Percentiles rank a stretch among this genome's conserved stretches.
These are phyloP conservation scores for Nymphalis urticae DNA, from an alignment of 2,888 invertebrate species.

Conservation along the genomic window DNA sequence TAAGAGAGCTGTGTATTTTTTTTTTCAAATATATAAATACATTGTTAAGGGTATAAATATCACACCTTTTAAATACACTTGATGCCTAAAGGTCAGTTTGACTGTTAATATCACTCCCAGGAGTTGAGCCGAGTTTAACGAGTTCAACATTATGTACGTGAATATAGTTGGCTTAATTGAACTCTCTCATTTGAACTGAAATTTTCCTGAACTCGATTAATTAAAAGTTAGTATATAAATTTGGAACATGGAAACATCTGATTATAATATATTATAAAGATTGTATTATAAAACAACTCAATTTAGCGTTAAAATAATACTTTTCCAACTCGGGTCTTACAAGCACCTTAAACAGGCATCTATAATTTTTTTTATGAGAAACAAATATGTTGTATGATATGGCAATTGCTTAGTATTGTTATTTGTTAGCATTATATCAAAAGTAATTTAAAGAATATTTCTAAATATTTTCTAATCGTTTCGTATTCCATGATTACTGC, in stretches of 20 bases:
- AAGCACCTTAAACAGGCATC: no score
- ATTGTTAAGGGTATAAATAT: neutral
- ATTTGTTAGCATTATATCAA: no score
- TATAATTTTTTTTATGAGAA: no score
- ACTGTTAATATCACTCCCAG: slow-evolving; percentile 16
- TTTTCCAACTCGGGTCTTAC: no score
- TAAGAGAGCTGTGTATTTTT: no score
- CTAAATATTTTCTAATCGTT: no score
- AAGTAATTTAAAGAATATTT: no score
- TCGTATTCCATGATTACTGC: no score
- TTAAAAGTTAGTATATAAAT: slow-evolving; percentile 10
- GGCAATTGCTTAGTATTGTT: no score
- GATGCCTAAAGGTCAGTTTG: slow-evolving; percentile 18
- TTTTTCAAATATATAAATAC: neutral
- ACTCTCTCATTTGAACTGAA: slow-evolving; percentile 13
- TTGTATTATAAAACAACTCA: neutral
- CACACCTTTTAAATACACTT: neutral
- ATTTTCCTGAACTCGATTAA: slow-evolving; percentile 3
- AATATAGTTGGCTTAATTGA: slow-evolving; percentile 23
- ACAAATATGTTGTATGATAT: no score
- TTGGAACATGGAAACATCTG: neutral
- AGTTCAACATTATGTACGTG: slow-evolving; percentile 21
- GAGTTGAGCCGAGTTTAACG: slow-evolving; percentile 20
- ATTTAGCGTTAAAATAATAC: no score
- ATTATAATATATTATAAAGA: neutral